Conservation (phyloP, 1,140 invertebrate species). For the Ostrea denselamellosa region DNA sequence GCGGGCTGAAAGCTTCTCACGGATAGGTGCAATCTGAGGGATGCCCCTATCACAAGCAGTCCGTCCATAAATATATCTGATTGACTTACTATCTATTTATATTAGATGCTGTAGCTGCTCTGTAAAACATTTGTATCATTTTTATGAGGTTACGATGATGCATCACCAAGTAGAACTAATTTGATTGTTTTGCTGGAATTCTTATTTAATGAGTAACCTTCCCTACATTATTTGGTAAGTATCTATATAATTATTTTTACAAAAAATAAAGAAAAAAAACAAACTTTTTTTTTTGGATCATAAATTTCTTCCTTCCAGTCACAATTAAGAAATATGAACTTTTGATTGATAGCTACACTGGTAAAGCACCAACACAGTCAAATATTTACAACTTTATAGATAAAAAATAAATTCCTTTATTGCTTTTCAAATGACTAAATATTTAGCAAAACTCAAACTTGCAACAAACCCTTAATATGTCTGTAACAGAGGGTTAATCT, state of each 20-base stretch:
- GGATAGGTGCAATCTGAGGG: conserved; percentile 30
- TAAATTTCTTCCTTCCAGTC: background rate
- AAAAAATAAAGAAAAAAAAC: too few relatives aligned
- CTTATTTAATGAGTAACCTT: background rate
- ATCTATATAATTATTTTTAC: background rate
- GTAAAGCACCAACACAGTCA: too few relatives aligned
- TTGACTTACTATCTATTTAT: conserved; percentile 23
- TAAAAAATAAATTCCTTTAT: too few relatives aligned
- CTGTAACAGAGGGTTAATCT: too few relatives aligned
- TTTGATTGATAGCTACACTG: too few relatives aligned
- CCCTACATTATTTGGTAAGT: background rate
- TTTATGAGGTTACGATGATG: conserved; percentile 26
- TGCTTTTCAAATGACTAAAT: background rate
- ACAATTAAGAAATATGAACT: too few relatives aligned
- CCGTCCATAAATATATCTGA: conserved; percentile 32
- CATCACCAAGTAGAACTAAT: background rate
- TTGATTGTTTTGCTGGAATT: conserved; percentile 19
- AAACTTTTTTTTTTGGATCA: background rate
- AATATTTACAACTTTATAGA: too few relatives aligned
- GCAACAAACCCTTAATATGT: background rate
- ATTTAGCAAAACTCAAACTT: background rate
- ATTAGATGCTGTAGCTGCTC: background rate
- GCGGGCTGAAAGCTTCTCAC: conserved; percentile 22
- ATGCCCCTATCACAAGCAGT: conserved; percentile 23
- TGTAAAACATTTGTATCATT: background rate